A percentile compares a stretch with the other conserved stretches of the same genome.
phyloP scores from a whole-genome alignment of 2,888 invertebrate genomes.

The Ennomos fuscantarius region DNA sequence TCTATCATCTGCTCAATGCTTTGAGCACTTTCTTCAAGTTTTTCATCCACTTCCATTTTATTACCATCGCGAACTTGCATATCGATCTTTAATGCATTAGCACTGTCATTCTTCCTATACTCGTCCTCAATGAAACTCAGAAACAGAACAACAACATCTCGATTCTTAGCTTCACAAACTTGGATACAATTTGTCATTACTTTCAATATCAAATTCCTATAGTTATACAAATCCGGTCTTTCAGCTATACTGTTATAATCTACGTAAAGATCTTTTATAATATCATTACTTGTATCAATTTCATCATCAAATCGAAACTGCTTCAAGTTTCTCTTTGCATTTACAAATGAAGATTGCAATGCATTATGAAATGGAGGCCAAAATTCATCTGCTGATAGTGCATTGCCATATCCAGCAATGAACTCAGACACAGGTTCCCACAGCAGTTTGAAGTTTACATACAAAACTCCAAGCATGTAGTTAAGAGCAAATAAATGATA shows the following conservation, averaged over 20 bases:
- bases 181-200: slow-evolving; percentile 90
- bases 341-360: slow-evolving; percentile 80
- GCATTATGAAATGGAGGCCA: slow-evolving; percentile 89
- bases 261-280: slow-evolving; percentile 64
- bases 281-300: slow-evolving; percentile 58
- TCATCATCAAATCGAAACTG: slow-evolving; percentile 67
- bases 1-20: slow-evolving; percentile 68
- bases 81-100: slow-evolving; percentile 81
- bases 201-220: slow-evolving; percentile 93
- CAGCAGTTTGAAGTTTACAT: slow-evolving; percentile 94
- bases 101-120: slow-evolving; percentile 66
- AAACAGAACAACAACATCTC: slow-evolving; percentile 92
- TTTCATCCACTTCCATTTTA: slow-evolving; percentile 63
- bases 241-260: slow-evolving; percentile 76
- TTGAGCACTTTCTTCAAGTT: slow-evolving; percentile 54
- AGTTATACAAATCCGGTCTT: slow-evolving; percentile 90
- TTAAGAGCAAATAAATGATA: slow-evolving; percentile 88
- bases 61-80: slow-evolving; percentile 83
- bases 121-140: slow-evolving; percentile 91
- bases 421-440: slow-evolving; percentile 94
- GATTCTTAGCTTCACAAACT: slow-evolving; percentile 92
- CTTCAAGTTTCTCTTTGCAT: slow-evolving; percentile 70
- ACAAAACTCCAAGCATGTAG: slow-evolving; percentile 92
- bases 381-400: slow-evolving; percentile 86
- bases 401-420: slow-evolving; percentile 89